These are phyloP conservation scores for Teinopalpus imperialis DNA, from an alignment of 2,888 invertebrate species.

Conservation along the genomic window DNA sequence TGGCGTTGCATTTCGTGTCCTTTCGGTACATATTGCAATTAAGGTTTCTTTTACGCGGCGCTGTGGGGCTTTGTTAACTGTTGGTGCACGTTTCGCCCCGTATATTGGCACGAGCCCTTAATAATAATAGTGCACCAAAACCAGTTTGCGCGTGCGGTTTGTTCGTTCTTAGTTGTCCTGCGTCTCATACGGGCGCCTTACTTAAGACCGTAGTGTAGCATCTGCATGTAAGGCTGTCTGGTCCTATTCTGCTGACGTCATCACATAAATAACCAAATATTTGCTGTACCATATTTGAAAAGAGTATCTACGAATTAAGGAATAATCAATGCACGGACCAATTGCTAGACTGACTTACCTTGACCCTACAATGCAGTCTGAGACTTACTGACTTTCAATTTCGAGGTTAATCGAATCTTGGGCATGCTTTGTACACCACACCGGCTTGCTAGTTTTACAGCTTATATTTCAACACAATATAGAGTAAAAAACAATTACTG, in stretches of 20 bases:
- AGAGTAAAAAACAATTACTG: no score
- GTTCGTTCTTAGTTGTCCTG: constrained; percentile 74
- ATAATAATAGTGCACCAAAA: constrained; percentile 80
- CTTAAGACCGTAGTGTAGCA: constrained; percentile 58
- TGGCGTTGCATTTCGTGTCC: constrained; percentile 67
- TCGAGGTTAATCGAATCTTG: constrained; percentile 62
- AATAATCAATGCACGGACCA: constrained; percentile 23
- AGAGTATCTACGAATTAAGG: not conserved
- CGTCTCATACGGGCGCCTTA: constrained; percentile 68
- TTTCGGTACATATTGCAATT: constrained; percentile 73
- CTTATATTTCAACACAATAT: no score
- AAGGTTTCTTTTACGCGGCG: constrained; percentile 39
- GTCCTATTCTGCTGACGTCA: constrained; percentile 29
- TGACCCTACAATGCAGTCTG: constrained; percentile 60
- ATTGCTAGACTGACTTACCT: constrained; percentile 55
- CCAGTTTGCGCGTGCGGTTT: constrained; percentile 77
- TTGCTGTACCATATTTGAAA: constrained; percentile 2
- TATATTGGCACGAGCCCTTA: constrained; percentile 78
- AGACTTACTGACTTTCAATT: constrained; percentile 56
- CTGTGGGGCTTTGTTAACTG: constrained; percentile 55
- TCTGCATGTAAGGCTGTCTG: constrained; percentile 40
- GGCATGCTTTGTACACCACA: constrained; percentile 20
- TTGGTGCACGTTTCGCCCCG: constrained; percentile 64
- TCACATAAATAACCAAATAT: constrained; percentile 1
- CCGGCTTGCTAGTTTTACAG: no score